phyloP scores from a whole-genome alignment of 1,140 invertebrate genomes.

The Aplysia californica region DNA sequence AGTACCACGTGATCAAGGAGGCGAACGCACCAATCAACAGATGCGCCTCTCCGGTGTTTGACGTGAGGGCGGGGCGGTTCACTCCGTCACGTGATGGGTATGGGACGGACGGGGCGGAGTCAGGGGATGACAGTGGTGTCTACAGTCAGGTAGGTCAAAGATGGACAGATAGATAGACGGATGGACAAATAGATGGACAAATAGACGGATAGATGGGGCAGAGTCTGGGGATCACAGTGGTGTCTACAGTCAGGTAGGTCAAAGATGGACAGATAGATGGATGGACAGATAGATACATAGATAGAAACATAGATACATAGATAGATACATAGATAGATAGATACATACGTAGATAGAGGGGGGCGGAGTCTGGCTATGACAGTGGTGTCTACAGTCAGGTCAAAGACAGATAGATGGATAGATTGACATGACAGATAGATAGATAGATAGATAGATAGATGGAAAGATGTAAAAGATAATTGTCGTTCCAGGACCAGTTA shows the following conservation, averaged over 20 bases:
- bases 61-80: not conserved
- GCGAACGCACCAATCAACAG: not conserved
- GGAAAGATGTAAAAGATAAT: not conserved
- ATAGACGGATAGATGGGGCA: not conserved
- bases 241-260: conserved; percentile 6
- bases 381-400: no score
- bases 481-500: not conserved
- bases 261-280: not conserved
- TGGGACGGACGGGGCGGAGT: conserved; percentile 20
- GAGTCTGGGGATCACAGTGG: conserved; percentile 21
- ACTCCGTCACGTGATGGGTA: conserved; percentile 18
- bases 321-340: conserved; percentile 19
- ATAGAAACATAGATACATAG: not conserved
- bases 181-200: not conserved
- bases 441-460: not conserved
- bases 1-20: conserved; percentile 36
- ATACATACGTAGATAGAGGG: conserved; percentile 29
- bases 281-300: not conserved
- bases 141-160: conserved; percentile 6
- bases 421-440: not conserved
- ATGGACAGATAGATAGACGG: not conserved
- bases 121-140: conserved; percentile 13
- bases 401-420: not conserved
- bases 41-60: conserved; percentile 16
- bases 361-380: no score